A percentile compares a stretch with the other conserved stretches of the same genome.
Conservation (phyloP, 2,113 vertebrate species). For the Oncorhynchus tshawytscha region DNA sequence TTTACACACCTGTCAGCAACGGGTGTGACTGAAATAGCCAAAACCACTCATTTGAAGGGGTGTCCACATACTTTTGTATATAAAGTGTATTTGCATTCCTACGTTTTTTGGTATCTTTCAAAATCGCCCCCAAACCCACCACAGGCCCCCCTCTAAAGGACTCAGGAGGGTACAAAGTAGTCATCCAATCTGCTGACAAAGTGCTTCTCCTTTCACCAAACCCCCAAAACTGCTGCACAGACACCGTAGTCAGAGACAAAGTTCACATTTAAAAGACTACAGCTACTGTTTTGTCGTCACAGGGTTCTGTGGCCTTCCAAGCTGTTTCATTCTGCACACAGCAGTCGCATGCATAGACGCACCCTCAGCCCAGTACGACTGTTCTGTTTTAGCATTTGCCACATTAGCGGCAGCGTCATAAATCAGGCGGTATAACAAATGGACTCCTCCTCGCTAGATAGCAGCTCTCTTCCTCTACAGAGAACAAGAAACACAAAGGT, state of each 20-base stretch:
- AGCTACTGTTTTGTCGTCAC: background rate
- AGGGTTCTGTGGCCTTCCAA: background rate
- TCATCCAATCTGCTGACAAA: conserved; percentile 47
- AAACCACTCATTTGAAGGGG: too few species aligned
- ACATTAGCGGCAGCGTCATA: conserved; percentile 66
- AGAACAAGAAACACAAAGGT: conserved; percentile 72
- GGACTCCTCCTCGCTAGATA: conserved; percentile 63
- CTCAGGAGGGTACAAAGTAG: conserved; percentile 19
- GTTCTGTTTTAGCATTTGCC: conserved; percentile 61
- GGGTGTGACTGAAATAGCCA: too few species aligned
- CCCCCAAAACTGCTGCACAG: conserved; percentile 45
- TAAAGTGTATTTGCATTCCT: background rate
- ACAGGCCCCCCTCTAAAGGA: background rate
- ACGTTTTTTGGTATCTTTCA: background rate
- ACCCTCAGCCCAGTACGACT: background rate
- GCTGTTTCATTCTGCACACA: background rate
- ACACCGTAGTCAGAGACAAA: conserved; percentile 36
- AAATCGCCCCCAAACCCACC: conserved; percentile 4
- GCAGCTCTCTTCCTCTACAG: conserved; percentile 42
- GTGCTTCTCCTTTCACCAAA: conserved; percentile 43
- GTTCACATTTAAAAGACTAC: conserved; percentile 42
- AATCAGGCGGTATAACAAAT: conserved; percentile 73
- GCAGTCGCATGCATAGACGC: background rate
- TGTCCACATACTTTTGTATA: too few species aligned
- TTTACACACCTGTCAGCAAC: too few species aligned